phyloP scores from a whole-genome alignment of 2,797 vertebrate species.

The Crocodylus rhombifer region DNA sequence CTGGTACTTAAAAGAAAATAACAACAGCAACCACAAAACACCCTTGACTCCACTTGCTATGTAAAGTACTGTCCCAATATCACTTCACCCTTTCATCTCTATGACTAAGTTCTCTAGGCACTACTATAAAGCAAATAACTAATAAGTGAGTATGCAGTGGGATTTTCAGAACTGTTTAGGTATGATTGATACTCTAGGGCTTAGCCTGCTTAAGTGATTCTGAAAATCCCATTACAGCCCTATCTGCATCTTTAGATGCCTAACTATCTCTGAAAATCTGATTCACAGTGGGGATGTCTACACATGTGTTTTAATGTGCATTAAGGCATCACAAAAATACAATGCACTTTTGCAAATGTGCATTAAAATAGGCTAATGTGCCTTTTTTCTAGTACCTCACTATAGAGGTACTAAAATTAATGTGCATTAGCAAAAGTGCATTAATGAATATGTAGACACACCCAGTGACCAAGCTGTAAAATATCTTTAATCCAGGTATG shows the following conservation, averaged over 20 bases:
- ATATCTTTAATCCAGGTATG: neutral
- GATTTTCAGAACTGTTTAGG: neutral
- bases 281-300: neutral
- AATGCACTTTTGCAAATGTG: no score
- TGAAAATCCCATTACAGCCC: neutral
- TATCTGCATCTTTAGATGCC: neutral
- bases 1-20: neutral
- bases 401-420: no score
- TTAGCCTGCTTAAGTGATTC: neutral
- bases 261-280: neutral
- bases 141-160: neutral
- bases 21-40: neutral
- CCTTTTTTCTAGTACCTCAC: no score
- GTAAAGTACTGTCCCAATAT: fast-evolving
- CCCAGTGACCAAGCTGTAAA: neutral
- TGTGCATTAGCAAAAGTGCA: no score
- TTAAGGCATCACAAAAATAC: no score
- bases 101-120: neutral
- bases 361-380: no score
- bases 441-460: no score
- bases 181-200: neutral
- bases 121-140: no score
- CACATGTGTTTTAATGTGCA: no score
- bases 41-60: fast-evolving
- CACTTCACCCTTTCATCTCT: neutral